These are phyloP conservation scores for Pocillopora grandis DNA, from an alignment of 92 coral and sea anemone genomes.

Conservation along the genomic window DNA sequence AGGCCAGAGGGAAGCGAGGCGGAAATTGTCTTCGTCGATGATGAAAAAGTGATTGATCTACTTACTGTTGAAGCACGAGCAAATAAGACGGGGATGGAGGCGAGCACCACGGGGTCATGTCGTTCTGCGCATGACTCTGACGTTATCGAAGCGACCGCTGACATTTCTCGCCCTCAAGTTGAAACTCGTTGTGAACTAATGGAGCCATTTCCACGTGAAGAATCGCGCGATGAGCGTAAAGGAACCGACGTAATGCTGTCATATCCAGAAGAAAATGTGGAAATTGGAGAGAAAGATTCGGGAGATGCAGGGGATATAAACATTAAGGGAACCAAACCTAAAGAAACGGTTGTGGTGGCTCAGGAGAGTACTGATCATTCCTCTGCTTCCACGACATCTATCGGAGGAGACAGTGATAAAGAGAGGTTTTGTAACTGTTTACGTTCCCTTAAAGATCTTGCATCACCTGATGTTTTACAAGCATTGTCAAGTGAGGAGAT, in stretches of 20 bases:
- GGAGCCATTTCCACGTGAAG: conserved; percentile 5
- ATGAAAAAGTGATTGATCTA: not conserved
- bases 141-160: conserved; percentile 13
- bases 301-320: not conserved
- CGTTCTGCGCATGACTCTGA: conserved; percentile 10
- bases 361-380: not conserved
- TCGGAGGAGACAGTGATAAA: conserved; percentile 9
- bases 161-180: not conserved
- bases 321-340: conserved; percentile 14
- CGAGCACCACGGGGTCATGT: not conserved
- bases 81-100: not conserved
- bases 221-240: not conserved
- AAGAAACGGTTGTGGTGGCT: not conserved
- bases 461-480: conserved; percentile 64
- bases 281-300: not conserved
- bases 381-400: not conserved
- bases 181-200: conserved; percentile 11
- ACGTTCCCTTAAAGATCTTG: conserved; percentile 53
- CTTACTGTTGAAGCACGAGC: not conserved
- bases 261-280: not conserved
- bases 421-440: conserved; percentile 55
- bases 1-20: not conserved
- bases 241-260: conserved; percentile 4
- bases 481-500: conserved; percentile 75
- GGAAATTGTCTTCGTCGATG: not conserved